Conservation (phyloP, 2,113 vertebrate genomes). For the Epinephelus fuscoguttatus region DNA sequence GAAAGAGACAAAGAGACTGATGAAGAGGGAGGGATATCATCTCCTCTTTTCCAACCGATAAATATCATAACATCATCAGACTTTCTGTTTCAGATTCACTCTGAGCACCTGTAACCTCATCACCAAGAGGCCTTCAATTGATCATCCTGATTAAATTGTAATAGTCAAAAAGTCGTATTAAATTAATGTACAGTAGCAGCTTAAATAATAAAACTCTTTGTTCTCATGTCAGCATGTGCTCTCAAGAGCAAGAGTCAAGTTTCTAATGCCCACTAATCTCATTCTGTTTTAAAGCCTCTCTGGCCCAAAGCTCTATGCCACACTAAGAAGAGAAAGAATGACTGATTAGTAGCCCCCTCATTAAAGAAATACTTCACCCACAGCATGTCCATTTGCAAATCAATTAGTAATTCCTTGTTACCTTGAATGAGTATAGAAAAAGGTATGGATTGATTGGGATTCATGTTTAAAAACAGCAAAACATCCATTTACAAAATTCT, state of each 20-base stretch:
- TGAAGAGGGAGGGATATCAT: neutral
- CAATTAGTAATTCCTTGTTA: no score
- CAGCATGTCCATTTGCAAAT: no score
- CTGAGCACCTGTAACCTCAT: neutral
- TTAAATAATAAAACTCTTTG: neutral
- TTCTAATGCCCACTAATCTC: constrained; percentile 4
- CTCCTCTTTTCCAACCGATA: neutral
- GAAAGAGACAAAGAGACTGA: neutral
- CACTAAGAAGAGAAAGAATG: neutral
- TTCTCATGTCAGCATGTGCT: neutral
- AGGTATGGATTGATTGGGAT: no score
- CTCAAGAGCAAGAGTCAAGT: neutral
- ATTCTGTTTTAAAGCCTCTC: neutral
- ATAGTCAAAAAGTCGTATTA: neutral
- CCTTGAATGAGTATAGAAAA: no score
- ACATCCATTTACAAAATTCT: no score
- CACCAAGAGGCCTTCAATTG: no score
- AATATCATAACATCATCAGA: neutral
- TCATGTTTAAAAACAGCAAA: no score
- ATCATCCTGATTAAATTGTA: neutral
- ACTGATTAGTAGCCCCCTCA: neutral
- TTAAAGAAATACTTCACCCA: no score
- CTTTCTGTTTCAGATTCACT: neutral
- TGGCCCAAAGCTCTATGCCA: neutral
- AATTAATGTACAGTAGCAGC: neutral